Base-by-base conservation (phyloP, 2,113 vertebrate species). In the Ginglymostoma cirratum region DNA sequence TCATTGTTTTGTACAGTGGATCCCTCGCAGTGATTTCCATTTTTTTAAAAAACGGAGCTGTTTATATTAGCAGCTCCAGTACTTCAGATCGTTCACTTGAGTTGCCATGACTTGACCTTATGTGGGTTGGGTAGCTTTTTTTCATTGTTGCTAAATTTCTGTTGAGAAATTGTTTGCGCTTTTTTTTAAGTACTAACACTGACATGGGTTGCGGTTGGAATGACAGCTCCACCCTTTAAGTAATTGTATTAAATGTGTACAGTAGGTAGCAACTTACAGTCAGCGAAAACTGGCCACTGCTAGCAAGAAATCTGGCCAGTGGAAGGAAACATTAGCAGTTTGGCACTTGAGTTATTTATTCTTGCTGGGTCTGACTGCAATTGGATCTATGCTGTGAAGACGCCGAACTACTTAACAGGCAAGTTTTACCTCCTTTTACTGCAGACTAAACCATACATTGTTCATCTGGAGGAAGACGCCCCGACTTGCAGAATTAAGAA, bases 161-260 rank as follows among this genome's bases (percentile, higher is more conserved):
- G 3, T 5, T 95, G 48, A 52, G 93, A n/a, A 72, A 48, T 27
- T 45, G 23, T n/a, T 70, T n/a, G 65, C 23, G 67, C 70, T 65
- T 21, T 93, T 38, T 94, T 34, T 12, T n/a, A 83, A 83, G 80
- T 83, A 38, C 80, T 38, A 83, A 42, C 17, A 17, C 8, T 38
- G 69, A 52, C 69, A 45, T 72, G 23, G 24, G 42, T 24, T 45
- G 93, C 45, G 94, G 69, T 30, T 52, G 45, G 42, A 72, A 12
- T 72, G 94, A 55, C 24, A 95, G 66, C 94, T 76, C 94, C 94
- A 72, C 94, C 94, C 94, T 94, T 61, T 93, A 30, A 90, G 87
- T 52, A 27, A 38, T 83, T 21, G 80, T 83, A 61, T 38, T 65
- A 24, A 38, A 21, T 61, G 55, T 10, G 55, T 61, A 61, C 61